Evolutionary conservation across 2,113 vertebrate species (phyloP), one percentile per base, ranked within the genome.

Genomic region (Neodontobutis hainanensis): DNA sequence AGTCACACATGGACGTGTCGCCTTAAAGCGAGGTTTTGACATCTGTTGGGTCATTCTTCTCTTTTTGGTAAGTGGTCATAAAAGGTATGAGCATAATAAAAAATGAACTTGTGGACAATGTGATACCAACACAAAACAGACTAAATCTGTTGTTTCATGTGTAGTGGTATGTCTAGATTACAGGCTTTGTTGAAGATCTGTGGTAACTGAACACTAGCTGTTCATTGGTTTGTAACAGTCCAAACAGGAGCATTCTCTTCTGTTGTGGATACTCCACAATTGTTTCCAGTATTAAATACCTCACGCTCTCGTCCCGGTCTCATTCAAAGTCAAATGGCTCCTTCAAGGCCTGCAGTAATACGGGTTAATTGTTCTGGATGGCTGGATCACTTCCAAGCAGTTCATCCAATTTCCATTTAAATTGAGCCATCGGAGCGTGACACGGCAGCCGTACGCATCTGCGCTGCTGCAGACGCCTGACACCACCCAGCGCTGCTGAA

Each of bases 351-450:
- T 83, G 78, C 77, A 78, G 81, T 90, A 91, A 91, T 89, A 87
- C 83, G 83, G 86, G 88, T 89, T 91, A 91, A 90, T 91, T 91
- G 87, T 89, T 89, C 84, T 88, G 85, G 88, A 91, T 91, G 89
- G 85, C 84, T 91, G 89, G 88, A 90, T 91, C 88, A 89, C 89
- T 89, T 90, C 86, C 89, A 91, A 84, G 87, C 80, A 86, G 87
- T 92, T 90, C 88, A 89, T 89, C 85, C 90, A 89, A 92, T 92
- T 91, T 91, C 89, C 89, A 92, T 92, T 91, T 92, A 92, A 88
- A 92, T 91, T 88, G 81, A 91, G 88, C 88, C 67, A 83, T 86
- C 42, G 83, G 82, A 85, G 89, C 85, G 79, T 89, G 87, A 89
- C 89, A 78, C 42, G 56, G 77, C 68, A 60, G 35, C 70, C 60